Conservation (phyloP, 1,140 invertebrate species). For the Atta cephalotes region DNA sequence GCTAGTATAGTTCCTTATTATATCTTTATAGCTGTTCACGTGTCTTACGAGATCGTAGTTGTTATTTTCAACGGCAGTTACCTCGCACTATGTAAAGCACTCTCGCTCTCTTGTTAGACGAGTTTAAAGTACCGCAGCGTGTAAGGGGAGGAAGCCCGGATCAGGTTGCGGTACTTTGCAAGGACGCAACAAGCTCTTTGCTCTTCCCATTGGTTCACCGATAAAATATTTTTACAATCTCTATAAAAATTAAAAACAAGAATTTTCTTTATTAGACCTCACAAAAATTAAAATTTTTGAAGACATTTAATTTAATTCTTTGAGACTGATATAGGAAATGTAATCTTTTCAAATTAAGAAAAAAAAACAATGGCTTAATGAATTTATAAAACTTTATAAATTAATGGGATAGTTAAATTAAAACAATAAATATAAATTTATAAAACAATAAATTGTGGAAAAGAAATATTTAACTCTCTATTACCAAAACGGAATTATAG, state of each 20-base stretch:
- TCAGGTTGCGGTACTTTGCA: constrained; percentile 64
- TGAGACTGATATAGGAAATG: neutral
- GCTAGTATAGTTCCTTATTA: constrained; percentile 58
- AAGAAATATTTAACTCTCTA: neutral
- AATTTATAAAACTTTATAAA: neutral
- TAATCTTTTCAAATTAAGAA: neutral
- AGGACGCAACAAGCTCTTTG: constrained; percentile 65
- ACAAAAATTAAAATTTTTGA: neutral
- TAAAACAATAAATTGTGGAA: neutral
- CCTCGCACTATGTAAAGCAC: constrained; percentile 65
- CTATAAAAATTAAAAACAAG: constrained; percentile 3
- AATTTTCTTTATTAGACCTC: constrained; percentile 7
- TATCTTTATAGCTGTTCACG: constrained; percentile 62
- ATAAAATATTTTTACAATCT: constrained; percentile 49
- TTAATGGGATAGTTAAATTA: neutral
- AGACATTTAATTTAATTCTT: constrained; percentile 8
- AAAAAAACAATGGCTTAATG: neutral
- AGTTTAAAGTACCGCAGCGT: constrained; percentile 67
- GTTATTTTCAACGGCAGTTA: constrained; percentile 64
- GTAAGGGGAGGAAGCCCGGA: constrained; percentile 52
- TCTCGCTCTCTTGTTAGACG: constrained; percentile 61
- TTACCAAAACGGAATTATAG: neutral
- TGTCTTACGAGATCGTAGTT: constrained; percentile 56
- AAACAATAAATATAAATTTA: neutral
- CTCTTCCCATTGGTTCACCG: constrained; percentile 27